Percentiles rank a stretch among this genome's conserved stretches.
phyloP scores from a whole-genome alignment of 2,797 vertebrate species.

The Danio kyathit region DNA sequence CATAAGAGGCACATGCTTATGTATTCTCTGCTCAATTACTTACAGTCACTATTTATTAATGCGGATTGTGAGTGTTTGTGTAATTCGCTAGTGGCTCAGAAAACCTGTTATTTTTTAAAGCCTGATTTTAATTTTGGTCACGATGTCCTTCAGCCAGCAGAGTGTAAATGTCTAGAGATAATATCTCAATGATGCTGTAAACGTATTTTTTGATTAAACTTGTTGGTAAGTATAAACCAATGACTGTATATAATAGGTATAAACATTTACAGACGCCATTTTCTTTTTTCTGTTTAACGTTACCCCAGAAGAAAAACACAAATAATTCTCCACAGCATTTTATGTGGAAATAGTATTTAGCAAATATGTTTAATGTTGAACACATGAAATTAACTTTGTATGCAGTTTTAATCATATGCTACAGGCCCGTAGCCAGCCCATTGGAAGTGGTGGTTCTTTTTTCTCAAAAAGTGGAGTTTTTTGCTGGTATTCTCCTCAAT shows the following conservation, averaged over 20 bases:
- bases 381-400: not conserved
- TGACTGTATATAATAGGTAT: too few species aligned
- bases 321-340: too few species aligned
- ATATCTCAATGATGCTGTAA: conserved; percentile 7
- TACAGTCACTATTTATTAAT: conserved; percentile 29
- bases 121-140: conserved; percentile 4
- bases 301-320: too few species aligned
- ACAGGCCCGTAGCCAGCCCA: too few species aligned
- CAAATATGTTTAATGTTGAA: not conserved
- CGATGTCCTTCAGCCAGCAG: not conserved
- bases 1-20: conserved; percentile 67
- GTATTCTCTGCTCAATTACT: conserved; percentile 58
- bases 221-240: too few species aligned
- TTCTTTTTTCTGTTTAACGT: too few species aligned
- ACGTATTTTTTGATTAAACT: not conserved
- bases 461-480: too few species aligned
- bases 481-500: too few species aligned
- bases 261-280: too few species aligned
- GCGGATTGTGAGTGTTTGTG: not conserved
- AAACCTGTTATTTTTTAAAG: conserved; percentile 10
- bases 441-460: too few species aligned
- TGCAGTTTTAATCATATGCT: not conserved
- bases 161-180: not conserved
- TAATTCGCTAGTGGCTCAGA: conserved; percentile 3
- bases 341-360: too few species aligned